Percentiles rank a stretch among this genome's conserved stretches.
These are phyloP conservation scores for Lichenostomus cassidix DNA, from an alignment of 2,113 vertebrate species.

Conservation along the genomic window DNA sequence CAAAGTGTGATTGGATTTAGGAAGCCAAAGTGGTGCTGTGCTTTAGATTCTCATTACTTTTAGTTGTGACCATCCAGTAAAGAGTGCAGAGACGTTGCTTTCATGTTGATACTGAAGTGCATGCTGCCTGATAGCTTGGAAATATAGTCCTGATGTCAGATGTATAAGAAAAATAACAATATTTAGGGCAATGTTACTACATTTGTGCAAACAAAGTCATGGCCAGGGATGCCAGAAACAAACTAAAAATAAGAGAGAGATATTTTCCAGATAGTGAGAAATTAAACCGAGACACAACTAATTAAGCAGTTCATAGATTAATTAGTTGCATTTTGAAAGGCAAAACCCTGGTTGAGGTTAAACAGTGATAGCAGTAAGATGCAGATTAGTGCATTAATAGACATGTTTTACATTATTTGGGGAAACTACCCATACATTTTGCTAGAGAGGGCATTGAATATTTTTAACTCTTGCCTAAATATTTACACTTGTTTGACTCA, in stretches of 20 bases:
- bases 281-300: neutral
- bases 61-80: neutral
- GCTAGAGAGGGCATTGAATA: neutral
- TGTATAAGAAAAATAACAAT: neutral
- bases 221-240: neutral
- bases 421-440: neutral
- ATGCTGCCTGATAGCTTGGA: neutral
- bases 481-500: conserved; percentile 15
- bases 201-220: neutral
- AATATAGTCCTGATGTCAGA: neutral
- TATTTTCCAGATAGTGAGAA: neutral
- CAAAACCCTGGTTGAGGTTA: neutral
- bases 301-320: neutral
- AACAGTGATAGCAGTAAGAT: neutral
- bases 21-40: neutral
- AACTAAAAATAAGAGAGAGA: neutral
- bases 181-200: neutral
- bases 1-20: neutral
- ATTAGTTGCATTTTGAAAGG: neutral
- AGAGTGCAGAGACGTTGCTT: neutral
- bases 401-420: neutral
- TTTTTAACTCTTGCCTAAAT: conserved; percentile 43
- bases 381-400: neutral
- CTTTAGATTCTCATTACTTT: neutral
- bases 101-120: neutral